phyloP scores from a whole-genome alignment of 2,888 invertebrate species.

The Acrocera orbiculus region DNA sequence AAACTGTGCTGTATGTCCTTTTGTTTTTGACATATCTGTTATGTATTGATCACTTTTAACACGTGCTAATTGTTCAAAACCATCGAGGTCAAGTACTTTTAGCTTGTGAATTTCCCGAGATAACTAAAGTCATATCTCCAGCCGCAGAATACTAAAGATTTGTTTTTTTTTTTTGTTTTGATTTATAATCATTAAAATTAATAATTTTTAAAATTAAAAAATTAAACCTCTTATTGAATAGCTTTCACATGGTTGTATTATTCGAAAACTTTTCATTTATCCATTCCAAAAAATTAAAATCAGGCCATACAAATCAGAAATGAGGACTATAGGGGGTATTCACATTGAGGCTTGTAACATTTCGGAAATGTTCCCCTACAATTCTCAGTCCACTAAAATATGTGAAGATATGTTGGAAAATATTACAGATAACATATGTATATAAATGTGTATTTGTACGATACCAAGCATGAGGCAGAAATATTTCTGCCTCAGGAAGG shows the following conservation, averaged over 20 bases:
- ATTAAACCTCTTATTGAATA: slow-evolving; percentile 77
- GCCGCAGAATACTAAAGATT: slow-evolving; percentile 69
- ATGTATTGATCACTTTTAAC: slow-evolving; percentile 94
- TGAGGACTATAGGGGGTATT: too few species aligned
- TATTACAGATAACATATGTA: too few species aligned
- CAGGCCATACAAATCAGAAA: too few species aligned
- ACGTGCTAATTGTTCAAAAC: slow-evolving; percentile 82
- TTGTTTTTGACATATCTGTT: slow-evolving; percentile 80
- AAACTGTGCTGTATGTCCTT: slow-evolving; percentile 84
- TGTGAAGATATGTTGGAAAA: too few species aligned
- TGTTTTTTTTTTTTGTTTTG: background rate
- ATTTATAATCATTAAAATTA: background rate
- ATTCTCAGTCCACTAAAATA: too few species aligned
- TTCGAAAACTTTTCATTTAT: slow-evolving; percentile 78
- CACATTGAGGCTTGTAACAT: too few species aligned
- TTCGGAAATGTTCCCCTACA: too few species aligned
- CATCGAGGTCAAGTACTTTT: slow-evolving; percentile 86
- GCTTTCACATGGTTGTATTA: slow-evolving; percentile 86
- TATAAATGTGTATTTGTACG: too few species aligned
- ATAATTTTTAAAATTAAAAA: background rate
- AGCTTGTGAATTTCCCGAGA: slow-evolving; percentile 86
- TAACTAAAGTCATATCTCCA: slow-evolving; percentile 82
- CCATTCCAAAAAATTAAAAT: too few species aligned
- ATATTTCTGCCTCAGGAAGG: too few species aligned
- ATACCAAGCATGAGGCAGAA: too few species aligned